A percentile compares a stretch with the other conserved stretches of the same genome.
These are phyloP conservation scores for Apamea sordens DNA, from an alignment of 2,888 invertebrate genomes.

Conservation along the genomic window DNA sequence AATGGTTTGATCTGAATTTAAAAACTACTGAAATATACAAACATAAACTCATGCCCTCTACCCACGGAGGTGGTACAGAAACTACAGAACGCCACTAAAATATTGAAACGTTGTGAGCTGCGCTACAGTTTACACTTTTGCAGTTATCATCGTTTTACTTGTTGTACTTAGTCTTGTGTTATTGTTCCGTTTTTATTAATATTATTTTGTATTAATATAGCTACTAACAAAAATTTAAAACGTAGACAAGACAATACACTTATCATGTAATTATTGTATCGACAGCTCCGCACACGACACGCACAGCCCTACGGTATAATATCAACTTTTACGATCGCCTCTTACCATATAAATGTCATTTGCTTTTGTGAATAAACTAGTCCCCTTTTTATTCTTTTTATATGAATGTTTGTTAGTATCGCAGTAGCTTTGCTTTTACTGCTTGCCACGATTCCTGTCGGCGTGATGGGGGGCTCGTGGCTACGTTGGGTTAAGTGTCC, in stretches of 20 bases:
- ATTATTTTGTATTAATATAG: not conserved
- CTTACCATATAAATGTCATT: conserved; percentile 72
- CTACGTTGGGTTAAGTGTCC: conserved; percentile 50
- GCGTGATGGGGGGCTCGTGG: conserved; percentile 50
- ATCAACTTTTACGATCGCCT: conserved; percentile 71
- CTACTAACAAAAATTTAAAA: not conserved
- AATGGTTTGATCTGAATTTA: not conserved
- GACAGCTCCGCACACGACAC: conserved; percentile 6
- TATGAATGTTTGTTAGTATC: conserved; percentile 69
- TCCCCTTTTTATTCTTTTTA: conserved; percentile 70
- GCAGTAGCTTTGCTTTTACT: conserved; percentile 66
- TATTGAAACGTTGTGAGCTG: not conserved
- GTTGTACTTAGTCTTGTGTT: no score
- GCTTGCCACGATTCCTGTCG: conserved; percentile 61
- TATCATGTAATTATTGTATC: conserved; percentile 28
- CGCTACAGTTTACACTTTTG: not conserved
- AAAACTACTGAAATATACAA: not conserved
- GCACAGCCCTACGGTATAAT: conserved; percentile 63
- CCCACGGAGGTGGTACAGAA: not conserved
- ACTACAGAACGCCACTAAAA: not conserved
- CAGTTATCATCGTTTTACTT: no score
- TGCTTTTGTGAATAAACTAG: conserved; percentile 71
- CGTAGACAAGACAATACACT: not conserved
- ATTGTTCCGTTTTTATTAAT: no score
- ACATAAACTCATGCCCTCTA: not conserved